Evolutionary conservation across 2,888 invertebrate genomes (phyloP), one percentile per base, ranked within the genome.

Genomic region (Luperina nickerlii): DNA sequence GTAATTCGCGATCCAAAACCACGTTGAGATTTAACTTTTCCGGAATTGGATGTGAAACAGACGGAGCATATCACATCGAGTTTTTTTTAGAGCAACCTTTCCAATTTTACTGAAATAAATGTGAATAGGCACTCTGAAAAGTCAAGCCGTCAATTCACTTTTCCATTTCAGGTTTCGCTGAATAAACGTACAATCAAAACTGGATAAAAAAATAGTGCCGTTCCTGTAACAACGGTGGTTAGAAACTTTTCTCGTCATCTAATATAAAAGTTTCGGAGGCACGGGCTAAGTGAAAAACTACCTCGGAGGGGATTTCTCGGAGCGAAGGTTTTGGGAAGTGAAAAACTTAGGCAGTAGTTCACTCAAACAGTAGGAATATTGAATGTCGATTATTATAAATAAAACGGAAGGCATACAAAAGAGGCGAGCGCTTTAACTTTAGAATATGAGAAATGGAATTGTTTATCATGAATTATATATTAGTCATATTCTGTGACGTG

Each of bases 221-320:
- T 15, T 24, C 66, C 32, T 42, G 57, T 79, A 82, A 81, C 81
- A 88, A 86, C 75, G 57, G 74, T 76, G 79, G 87, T 83, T 76
- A 60, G 76, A 79, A 92, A 93, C 72, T 91, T 93, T 91, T 78
- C 88, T 90, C 90, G 91, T 92, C 92, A 89, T 92, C 90, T 91
- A 91, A 93, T 93, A 93, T 92, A 91, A 93, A 92, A 94, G 93
- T 93, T 93, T 87, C 73, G 75, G 85, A 86, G 84, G 71, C 86
- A 86, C 79, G 81, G 79, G 87, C 87, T 91, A 93, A 94, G 92
- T 93, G 91, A 93, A 93, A 94, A 94, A 94, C 91, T 92, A 92
- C 79, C 81, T 81, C 82, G 76, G 80, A 89, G 87, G 81, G 86
- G 84, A 88, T 89, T 90, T 90, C 89, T 84, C 77, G 76, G 75